Conservation (phyloP, 2,113 vertebrate species). For the Arizona elegans region DNA sequence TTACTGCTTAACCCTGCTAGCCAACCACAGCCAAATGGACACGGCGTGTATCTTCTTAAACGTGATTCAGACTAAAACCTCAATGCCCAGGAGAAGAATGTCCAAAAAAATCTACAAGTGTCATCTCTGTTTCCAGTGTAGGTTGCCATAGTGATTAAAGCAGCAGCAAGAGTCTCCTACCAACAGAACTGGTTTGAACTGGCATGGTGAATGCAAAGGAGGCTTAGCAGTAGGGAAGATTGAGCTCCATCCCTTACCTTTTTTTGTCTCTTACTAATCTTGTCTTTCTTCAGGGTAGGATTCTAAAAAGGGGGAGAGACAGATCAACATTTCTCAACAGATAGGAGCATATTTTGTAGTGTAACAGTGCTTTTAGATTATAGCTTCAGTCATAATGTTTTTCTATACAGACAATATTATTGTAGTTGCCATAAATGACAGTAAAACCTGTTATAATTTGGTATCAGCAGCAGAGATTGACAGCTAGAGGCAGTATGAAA, state of each 20-base stretch:
- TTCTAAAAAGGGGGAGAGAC: background rate
- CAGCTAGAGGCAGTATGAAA: background rate
- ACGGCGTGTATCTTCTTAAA: background rate
- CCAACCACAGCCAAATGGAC: background rate
- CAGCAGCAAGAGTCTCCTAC: background rate
- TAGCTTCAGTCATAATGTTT: background rate
- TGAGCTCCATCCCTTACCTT: background rate
- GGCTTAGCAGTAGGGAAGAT: background rate
- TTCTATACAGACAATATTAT: background rate
- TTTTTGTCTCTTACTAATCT: background rate
- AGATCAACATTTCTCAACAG: background rate
- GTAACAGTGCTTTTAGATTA: background rate
- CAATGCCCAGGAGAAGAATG: background rate
- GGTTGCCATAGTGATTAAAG: constrained; percentile 4
- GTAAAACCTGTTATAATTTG: background rate
- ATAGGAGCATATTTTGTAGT: background rate
- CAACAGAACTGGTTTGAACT: background rate
- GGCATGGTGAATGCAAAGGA: background rate
- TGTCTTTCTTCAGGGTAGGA: background rate
- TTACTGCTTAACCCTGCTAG: background rate
- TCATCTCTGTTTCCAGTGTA: background rate
- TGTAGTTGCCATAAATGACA: background rate
- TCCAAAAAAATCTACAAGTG: background rate
- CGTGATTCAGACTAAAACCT: background rate
- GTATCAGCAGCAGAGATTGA: background rate